Base-by-base conservation (phyloP, 23 tunicate genomes). In the Ascidia mentula region DNA sequence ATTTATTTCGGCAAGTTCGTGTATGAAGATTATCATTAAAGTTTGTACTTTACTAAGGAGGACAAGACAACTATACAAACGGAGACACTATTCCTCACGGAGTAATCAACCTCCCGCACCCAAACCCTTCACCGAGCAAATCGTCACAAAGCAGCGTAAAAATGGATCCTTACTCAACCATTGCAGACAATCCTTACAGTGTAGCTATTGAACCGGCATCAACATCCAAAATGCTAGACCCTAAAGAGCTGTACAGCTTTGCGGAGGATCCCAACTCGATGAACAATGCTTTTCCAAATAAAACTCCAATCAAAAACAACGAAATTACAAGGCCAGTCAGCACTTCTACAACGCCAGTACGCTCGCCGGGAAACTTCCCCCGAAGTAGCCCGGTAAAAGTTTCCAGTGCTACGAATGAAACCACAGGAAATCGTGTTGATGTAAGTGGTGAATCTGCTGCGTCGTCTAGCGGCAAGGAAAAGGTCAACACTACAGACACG, bases 51-150 rank as follows among this genome's bases (percentile, higher is more conserved):
- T n/a, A n/a, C n/a, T n/a, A n/a, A n/a, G n/a, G n/a, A n/a, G n/a
- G n/a, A n/a, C n/a, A 35, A 34, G 18, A 71, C 34, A 36, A 28
- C 18, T 34, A 71, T 71, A 20, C 38, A 4, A 71, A 31, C 37
- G 75, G 75, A 20, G 38, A 71, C 32, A 71, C 75, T 71, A 22
- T 71, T 22, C 75, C 34, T 28, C 32, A 71, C 34, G 75, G 38
- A 6, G 13, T 35, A 6, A 18, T 71, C 38, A 34, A 33, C 38
- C 75, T 35, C 7, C 32, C 75, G 18, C 37, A 22, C 6, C 12
- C 8, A 6, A 53, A 53, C 65, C 22, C 65, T 28, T 53, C 65
- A 53, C 65, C 65, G 24, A 53, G 65, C 65, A 53, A 53, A 53
- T 53, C 65, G 4, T 53, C 65, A 6, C 65, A 28, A 26, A 53